phyloP scores from a whole-genome alignment of 2,888 invertebrate genomes.

The Amblyjoppa fuscipennis region DNA sequence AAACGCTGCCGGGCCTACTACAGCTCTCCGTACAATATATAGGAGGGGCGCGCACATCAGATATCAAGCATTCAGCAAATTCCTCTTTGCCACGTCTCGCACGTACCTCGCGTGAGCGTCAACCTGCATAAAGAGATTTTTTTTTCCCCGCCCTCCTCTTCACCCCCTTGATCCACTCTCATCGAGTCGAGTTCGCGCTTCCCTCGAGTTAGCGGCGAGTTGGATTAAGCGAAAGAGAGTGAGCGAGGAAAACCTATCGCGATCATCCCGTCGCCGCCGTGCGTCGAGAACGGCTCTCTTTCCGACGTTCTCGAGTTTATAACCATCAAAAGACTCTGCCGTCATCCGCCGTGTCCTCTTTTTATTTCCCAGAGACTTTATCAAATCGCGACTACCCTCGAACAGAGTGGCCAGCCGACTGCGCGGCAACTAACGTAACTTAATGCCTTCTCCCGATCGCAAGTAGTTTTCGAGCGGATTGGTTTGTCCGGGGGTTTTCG shows the following conservation, averaged over 20 bases:
- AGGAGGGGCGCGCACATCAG: slow-evolving; percentile 8
- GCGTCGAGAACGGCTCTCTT: slow-evolving; percentile 28
- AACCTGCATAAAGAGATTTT: slow-evolving; percentile 48
- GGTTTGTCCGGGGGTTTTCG: neutral
- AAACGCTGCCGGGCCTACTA: slow-evolving; percentile 61
- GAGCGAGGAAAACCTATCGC: slow-evolving; percentile 19
- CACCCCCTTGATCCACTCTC: slow-evolving; percentile 26
- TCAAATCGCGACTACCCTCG: slow-evolving; percentile 57
- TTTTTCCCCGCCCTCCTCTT: slow-evolving; percentile 2
- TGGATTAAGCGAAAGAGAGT: slow-evolving; percentile 21
- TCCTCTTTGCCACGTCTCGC: slow-evolving; percentile 60
- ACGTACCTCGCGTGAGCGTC: slow-evolving; percentile 12
- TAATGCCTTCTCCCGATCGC: slow-evolving; percentile 38
- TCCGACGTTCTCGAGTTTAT: slow-evolving; percentile 48
- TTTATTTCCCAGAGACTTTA: slow-evolving; percentile 54
- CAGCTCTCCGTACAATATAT: slow-evolving; percentile 28
- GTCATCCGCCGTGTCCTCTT: slow-evolving; percentile 50
- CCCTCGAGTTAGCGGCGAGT: slow-evolving; percentile 18
- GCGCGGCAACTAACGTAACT: slow-evolving; percentile 63
- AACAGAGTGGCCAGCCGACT: slow-evolving; percentile 38
- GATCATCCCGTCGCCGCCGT: slow-evolving; percentile 24
- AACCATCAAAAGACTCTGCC: slow-evolving; percentile 20
- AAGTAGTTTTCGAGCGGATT: slow-evolving; percentile 24
- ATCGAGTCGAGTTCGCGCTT: slow-evolving; percentile 14
- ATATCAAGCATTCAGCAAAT: slow-evolving; percentile 75